Base-by-base conservation (phyloP, 2,113 vertebrate species). In the Ageneiosus marmoratus region DNA sequence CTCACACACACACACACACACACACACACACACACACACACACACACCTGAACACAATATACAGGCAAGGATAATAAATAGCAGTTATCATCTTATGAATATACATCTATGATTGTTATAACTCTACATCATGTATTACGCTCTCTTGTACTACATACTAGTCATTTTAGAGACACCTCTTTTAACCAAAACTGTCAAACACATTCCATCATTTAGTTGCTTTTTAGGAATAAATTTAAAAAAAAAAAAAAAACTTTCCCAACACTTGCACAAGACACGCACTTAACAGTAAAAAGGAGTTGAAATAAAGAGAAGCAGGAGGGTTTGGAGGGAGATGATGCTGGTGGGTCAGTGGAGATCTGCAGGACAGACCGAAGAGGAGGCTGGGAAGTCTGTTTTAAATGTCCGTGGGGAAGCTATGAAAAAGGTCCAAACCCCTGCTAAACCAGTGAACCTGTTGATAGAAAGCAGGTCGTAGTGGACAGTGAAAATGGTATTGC, bases 11-110 rank as follows among this genome's bases (percentile, higher is more conserved):
- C 37, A 41, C 37, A 41, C 37, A 41, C 37, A 41, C 37, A 41
- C 6, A 34, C 8, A 13, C 58, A 29, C 32, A n/a, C 58, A 89
- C 89, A 22, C 88, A 37, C 29, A 51, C 53, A 87, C 63, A 86
- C 11, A 91, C 90, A 85, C 86, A 91, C 67, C 73, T 74, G 89
- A 87, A 92, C 88, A 90, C 88, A 91, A 92, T 92, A 91, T 89
- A 84, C 88, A 92, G 89, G 84, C 88, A 86, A 81, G 89, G 79
- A 85, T 90, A 89, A 90, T 92, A 91, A 92, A 92, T 92, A 93
- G 89, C 82, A 88, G 89, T 87, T 89, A 75, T 87, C 29, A 83
- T 81, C 77, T 85, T 77, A 73, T 77, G 51, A 85, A 85, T 86
- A 87, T 90, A 91, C 86, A 86, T 81, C 51, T 86, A 80, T 50